Conservation (phyloP, 2,797 vertebrate genomes). For the Neomorphus geoffroyi region DNA sequence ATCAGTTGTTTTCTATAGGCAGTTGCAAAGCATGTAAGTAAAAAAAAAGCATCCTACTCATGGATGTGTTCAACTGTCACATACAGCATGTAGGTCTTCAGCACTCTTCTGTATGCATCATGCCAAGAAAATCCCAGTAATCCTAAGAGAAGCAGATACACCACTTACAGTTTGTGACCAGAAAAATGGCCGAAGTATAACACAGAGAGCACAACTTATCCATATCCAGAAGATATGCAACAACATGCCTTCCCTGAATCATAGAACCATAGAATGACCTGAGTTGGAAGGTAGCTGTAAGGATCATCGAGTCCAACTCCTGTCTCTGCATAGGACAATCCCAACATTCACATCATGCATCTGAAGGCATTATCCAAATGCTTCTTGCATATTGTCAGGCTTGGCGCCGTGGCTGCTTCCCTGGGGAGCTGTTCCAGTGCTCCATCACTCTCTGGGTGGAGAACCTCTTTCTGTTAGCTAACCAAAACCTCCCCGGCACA, state of each 20-base stretch:
- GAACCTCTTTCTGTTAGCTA: no score
- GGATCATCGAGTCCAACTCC: no score
- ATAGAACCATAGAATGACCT: no score
- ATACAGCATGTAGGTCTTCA: rapidly evolving
- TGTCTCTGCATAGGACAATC: no score
- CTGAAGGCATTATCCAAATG: no score
- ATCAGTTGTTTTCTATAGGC: neutral
- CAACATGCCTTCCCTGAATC: neutral
- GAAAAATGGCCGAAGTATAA: neutral
- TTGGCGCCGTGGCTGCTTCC: no score
- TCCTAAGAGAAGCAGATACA: neutral
- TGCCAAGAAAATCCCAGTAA: neutral
- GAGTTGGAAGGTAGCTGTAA: no score
- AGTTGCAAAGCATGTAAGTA: neutral
- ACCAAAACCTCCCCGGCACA: no score
- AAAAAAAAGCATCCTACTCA: neutral
- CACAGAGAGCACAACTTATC: neutral
- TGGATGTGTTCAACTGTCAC: neutral
- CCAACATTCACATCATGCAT: no score
- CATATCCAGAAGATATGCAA: neutral
- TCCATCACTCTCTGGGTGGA: no score
- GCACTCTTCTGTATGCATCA: rapidly evolving
- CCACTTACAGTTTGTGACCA: neutral
- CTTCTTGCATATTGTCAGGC: no score
- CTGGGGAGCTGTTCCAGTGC: no score